Conservation (phyloP, 1,140 invertebrate species). For the Holcopasites calliopsidis region DNA sequence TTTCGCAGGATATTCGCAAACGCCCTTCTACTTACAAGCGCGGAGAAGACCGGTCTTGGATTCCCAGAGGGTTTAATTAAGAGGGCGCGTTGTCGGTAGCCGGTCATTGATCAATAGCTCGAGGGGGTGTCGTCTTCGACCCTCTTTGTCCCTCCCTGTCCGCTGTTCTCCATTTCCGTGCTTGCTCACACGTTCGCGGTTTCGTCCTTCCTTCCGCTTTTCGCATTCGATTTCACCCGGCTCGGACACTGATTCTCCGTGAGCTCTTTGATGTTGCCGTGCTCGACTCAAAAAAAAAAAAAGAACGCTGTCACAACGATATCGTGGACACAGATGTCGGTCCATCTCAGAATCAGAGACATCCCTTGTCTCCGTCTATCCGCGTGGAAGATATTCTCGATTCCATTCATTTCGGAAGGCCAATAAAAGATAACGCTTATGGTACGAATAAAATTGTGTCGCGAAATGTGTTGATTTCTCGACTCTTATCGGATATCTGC, state of each 20-base stretch:
- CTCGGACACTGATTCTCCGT: constrained; percentile 51
- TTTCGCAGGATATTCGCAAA: constrained; percentile 36
- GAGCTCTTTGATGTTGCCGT: constrained; percentile 59
- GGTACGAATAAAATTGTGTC: too few species aligned
- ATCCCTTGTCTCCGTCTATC: constrained; percentile 14
- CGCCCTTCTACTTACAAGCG: constrained; percentile 9
- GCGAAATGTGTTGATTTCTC: too few species aligned
- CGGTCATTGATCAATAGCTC: constrained; percentile 72
- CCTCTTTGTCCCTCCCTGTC: constrained; percentile 35
- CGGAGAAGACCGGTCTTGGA: constrained; percentile 55
- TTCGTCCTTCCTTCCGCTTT: constrained; percentile 5
- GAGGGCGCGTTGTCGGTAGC: constrained; percentile 70
- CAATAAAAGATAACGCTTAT: constrained; percentile 34
- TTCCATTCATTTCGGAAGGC: background rate
- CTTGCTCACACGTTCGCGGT: constrained; percentile 18
- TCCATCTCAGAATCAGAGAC: background rate
- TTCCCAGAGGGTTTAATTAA: constrained; percentile 75
- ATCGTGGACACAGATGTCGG: constrained; percentile 51
- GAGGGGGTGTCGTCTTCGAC: constrained; percentile 45
- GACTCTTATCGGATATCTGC: too few species aligned
- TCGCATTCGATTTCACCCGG: constrained; percentile 55
- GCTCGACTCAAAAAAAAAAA: constrained; percentile 14
- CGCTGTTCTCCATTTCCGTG: constrained; percentile 23
- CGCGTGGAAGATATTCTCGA: constrained; percentile 20
- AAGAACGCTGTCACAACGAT: constrained; percentile 60